These are phyloP conservation scores for Conus canariensis DNA, from an alignment of 2,888 invertebrate genomes.

Conservation along the genomic window DNA sequence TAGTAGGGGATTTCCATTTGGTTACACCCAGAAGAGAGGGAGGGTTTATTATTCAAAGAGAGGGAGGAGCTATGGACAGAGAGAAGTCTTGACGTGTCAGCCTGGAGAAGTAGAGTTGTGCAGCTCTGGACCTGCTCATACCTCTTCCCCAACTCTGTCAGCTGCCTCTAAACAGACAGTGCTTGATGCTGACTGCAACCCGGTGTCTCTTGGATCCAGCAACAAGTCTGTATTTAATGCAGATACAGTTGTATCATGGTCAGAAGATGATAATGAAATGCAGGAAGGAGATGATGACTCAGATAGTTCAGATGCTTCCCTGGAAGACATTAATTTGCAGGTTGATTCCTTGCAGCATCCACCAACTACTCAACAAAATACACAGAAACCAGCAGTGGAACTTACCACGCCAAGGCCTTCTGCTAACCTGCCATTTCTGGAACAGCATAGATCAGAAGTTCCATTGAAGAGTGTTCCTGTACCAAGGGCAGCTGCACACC, in stretches of 20 bases:
- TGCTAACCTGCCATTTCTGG: background rate
- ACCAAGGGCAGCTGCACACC: background rate
- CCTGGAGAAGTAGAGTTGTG: background rate
- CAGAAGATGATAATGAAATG: background rate
- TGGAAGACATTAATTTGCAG: background rate
- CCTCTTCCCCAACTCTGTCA: background rate
- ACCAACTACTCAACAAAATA: background rate
- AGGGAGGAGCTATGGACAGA: background rate
- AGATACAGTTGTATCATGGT: background rate
- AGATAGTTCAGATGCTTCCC: background rate
- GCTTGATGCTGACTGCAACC: conserved; percentile 29
- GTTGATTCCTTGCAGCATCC: background rate
- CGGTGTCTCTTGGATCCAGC: background rate
- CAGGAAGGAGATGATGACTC: background rate
- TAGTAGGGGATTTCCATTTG: background rate
- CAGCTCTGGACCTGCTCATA: background rate
- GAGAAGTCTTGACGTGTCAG: background rate
- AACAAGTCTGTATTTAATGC: background rate
- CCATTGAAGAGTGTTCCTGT: background rate
- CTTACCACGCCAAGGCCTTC: background rate
- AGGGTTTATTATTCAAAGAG: background rate
- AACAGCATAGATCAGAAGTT: background rate
- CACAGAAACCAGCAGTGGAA: background rate
- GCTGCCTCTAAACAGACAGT: background rate
- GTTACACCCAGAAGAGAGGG: background rate